These are phyloP conservation scores for Bradypodion ventrale DNA, from an alignment of 2,797 vertebrate genomes.

Conservation along the genomic window DNA sequence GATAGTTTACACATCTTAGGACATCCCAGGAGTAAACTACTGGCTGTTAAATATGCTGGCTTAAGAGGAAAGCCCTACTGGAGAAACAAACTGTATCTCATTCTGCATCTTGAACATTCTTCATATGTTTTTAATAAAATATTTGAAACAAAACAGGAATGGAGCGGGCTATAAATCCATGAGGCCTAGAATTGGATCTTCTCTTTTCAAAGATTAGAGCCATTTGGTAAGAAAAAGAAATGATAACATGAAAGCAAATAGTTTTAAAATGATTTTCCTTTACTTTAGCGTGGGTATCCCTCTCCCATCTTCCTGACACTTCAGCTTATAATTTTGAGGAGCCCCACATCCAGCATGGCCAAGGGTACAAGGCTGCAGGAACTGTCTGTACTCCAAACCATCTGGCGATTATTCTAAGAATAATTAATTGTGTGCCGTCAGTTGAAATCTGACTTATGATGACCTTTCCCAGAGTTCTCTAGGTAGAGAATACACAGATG, in stretches of 20 bases:
- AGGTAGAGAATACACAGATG: too few relatives aligned
- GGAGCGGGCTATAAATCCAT: not conserved
- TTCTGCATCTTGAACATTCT: not conserved
- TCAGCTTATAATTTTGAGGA: not conserved
- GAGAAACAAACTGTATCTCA: slow-evolving; percentile 6
- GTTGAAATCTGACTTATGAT: too few relatives aligned
- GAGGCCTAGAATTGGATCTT: not conserved
- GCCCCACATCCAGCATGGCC: not conserved
- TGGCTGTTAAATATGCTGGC: slow-evolving; percentile 7
- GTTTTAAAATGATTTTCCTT: not conserved
- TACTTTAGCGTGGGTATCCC: not conserved
- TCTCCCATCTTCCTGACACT: not conserved
- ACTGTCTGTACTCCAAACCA: not conserved
- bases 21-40: not conserved
- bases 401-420: not conserved
- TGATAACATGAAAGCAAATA: not conserved
- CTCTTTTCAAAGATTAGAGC: not conserved
- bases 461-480: too few relatives aligned
- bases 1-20: slow-evolving; percentile 11
- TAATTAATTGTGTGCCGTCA: too few relatives aligned
- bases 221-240: not conserved
- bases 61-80: not conserved
- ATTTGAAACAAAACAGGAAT: not conserved
- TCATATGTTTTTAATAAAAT: not conserved
- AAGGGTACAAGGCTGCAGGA: not conserved